These are phyloP conservation scores for Epinephelus moara DNA, from an alignment of 2,113 vertebrate species.

Conservation along the genomic window DNA sequence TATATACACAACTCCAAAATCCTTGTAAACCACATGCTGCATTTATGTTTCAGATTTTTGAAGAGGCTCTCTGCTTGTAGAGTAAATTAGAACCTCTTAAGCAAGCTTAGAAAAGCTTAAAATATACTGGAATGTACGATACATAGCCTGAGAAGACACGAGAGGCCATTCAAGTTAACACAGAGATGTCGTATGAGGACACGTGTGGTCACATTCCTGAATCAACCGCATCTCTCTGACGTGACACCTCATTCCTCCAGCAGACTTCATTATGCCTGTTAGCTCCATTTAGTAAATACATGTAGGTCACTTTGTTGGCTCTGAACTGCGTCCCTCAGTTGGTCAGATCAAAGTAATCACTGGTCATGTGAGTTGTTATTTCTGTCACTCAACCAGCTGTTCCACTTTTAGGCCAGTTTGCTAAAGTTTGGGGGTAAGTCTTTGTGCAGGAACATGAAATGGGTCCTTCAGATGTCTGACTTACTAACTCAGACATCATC, in stretches of 20 bases:
- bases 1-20: neutral
- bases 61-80: neutral
- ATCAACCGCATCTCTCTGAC: neutral
- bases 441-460: neutral
- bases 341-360: neutral
- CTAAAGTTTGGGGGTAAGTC: neutral
- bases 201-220: conserved; percentile 3
- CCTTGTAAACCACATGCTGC: neutral
- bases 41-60: conserved; percentile 19
- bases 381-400: conserved; percentile 13
- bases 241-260: neutral
- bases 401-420: neutral
- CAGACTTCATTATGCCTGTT: neutral
- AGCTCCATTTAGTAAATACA: neutral
- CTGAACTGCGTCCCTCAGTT: neutral
- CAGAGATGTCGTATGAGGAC: neutral
- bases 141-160: neutral
- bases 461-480: conserved; percentile 15
- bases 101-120: neutral
- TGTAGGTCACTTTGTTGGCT: conserved; percentile 4
- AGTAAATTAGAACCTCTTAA: neutral
- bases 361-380: conserved; percentile 9
- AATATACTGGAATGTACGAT: neutral
- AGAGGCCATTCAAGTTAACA: neutral
- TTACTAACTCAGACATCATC: neutral